These are phyloP conservation scores for Pantherophis guttatus DNA, from an alignment of 2,113 vertebrate genomes.

Conservation along the genomic window DNA sequence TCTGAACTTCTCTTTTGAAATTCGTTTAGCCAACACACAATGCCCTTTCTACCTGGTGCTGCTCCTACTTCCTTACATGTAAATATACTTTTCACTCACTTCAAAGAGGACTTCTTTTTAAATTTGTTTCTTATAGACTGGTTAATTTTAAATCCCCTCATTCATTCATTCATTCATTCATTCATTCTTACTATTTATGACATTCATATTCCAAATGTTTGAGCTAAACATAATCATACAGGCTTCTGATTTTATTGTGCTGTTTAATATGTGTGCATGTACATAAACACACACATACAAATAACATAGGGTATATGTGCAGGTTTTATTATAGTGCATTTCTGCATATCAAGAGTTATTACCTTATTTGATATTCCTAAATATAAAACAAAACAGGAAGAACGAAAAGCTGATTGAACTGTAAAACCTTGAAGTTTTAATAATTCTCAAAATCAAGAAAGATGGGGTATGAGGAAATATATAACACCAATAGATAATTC, in stretches of 20 bases:
- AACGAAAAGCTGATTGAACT: neutral
- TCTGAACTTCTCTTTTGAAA: neutral
- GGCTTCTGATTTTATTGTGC: neutral
- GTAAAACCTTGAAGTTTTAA: neutral
- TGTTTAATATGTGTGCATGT: neutral
- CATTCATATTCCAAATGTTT: neutral
- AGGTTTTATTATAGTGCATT: neutral
- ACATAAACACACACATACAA: neutral
- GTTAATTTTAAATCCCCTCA: neutral
- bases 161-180: neutral
- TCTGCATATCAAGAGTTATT: neutral
- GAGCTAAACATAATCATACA: neutral
- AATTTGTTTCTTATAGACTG: neutral
- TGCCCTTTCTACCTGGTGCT: neutral
- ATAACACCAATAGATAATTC: neutral
- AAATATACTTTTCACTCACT: neutral
- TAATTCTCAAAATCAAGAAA: neutral
- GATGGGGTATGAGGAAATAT: neutral
- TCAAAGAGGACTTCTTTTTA: neutral
- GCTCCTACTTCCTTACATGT: neutral
- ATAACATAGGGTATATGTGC: neutral
- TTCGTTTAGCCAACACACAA: neutral
- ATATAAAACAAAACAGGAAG: neutral
- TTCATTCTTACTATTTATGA: neutral
- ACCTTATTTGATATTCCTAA: neutral